These are phyloP conservation scores for Eretmodus cyanostictus DNA, from an alignment of 2,113 vertebrate species.

Conservation along the genomic window DNA sequence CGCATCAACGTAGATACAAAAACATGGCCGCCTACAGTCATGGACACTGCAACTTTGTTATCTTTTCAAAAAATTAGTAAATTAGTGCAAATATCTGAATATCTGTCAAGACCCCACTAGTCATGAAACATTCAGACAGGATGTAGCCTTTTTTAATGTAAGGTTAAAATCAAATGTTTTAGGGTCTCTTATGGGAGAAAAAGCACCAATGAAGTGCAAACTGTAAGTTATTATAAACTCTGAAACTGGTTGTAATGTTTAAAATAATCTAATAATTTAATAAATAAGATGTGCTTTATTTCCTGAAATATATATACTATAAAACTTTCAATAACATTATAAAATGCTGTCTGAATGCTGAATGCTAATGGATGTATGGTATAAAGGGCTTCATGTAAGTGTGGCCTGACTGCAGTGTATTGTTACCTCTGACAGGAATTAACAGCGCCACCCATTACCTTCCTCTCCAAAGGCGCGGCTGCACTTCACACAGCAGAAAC, in stretches of 20 bases:
- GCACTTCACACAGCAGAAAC: conserved; percentile 89
- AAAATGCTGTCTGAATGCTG: neutral
- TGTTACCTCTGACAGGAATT: conserved; percentile 2
- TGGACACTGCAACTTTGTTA: neutral
- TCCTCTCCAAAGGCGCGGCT: conserved; percentile 83
- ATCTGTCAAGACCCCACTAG: neutral
- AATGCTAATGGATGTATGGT: neutral
- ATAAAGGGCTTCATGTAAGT: neutral
- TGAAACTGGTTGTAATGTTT: neutral
- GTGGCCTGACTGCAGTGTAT: neutral
- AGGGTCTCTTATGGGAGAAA: neutral
- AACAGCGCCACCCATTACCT: conserved; percentile 65
- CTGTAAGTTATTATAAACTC: neutral
- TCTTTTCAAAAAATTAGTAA: neutral
- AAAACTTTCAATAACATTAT: neutral
- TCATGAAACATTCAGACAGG: neutral
- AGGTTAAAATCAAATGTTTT: neutral
- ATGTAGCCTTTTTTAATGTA: neutral
- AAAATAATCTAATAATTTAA: neutral
- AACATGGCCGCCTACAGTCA: neutral
- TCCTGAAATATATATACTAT: neutral
- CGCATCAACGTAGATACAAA: neutral
- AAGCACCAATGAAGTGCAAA: neutral
- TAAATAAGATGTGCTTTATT: neutral
- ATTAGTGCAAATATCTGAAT: neutral